A percentile compares a stretch with the other conserved stretches of the same genome.
phyloP scores from a whole-genome alignment of 2,797 vertebrate species.

The Tiaroga cobitis region DNA sequence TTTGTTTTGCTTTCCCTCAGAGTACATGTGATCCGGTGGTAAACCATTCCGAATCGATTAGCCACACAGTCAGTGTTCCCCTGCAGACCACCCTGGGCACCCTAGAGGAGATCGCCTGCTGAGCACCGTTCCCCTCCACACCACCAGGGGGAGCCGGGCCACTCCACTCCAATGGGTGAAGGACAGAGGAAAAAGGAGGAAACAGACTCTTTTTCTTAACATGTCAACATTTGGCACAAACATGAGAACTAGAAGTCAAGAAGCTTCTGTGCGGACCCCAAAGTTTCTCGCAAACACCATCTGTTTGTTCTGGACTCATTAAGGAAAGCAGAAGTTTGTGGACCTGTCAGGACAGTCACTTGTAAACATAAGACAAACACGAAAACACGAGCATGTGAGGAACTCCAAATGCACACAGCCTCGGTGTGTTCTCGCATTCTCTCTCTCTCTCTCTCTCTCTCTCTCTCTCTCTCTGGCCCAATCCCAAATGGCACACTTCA shows the following conservation, averaged over 20 bases:
- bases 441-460: constrained; percentile 29
- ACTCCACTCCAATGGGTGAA: constrained; percentile 49
- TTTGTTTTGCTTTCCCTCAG: constrained; percentile 65
- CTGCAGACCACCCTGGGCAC: constrained; percentile 93
- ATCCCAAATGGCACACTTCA: too few species aligned
- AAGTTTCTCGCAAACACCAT: constrained; percentile 43
- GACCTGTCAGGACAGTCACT: constrained; percentile 5
- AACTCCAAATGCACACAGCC: constrained; percentile 64
- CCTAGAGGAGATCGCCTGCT: constrained; percentile 97
- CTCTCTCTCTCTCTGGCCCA: too few species aligned
- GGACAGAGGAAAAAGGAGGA: constrained; percentile 53
- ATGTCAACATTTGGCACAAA: constrained; percentile 45
- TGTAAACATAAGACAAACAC: constrained; percentile 41
- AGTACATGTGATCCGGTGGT: constrained; percentile 93
- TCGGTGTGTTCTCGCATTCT: constrained; percentile 46
- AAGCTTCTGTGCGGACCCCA: constrained; percentile 52
- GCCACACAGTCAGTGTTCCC: constrained; percentile 95
- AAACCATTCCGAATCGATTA: constrained; percentile 95
- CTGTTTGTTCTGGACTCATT: constrained; percentile 24
- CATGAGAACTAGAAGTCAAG: constrained; percentile 27
- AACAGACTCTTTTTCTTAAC: constrained; percentile 50
- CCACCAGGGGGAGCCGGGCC: constrained; percentile 47
- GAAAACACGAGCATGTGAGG: constrained; percentile 17
- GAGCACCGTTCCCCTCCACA: constrained; percentile 68
- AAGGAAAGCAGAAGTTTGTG: constrained; percentile 38